phyloP scores from a whole-genome alignment of 2,113 vertebrate species.

The Danionella cerebrum region DNA sequence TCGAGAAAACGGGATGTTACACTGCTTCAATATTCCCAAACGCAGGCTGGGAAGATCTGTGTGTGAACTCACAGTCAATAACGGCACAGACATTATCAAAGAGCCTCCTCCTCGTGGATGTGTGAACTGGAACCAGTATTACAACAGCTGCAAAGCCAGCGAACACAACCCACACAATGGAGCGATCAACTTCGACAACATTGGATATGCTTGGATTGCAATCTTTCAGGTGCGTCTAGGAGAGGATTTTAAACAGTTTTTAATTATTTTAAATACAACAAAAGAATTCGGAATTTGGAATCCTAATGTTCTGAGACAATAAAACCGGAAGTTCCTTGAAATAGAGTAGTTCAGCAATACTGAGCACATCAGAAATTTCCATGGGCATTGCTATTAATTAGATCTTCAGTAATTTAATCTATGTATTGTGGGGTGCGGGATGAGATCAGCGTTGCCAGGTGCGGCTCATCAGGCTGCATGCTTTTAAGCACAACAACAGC shows the following conservation, averaged over 20 bases:
- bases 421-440: no score
- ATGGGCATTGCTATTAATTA: no score
- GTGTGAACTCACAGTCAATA: constrained; percentile 69
- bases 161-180: constrained; percentile 92
- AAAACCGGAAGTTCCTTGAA: no score
- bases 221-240: constrained; percentile 85
- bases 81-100: not conserved
- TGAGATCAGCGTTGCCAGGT: no score
- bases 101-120: constrained; percentile 59
- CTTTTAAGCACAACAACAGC: no score
- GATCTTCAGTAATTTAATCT: no score
- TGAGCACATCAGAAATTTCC: no score
- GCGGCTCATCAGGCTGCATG: no score
- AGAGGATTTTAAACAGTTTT: not conserved
- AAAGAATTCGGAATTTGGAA: no score
- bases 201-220: constrained; percentile 96
- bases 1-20: constrained; percentile 90
- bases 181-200: constrained; percentile 97
- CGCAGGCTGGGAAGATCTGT: constrained; percentile 71
- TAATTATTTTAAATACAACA: not conserved
- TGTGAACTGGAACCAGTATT: constrained; percentile 94
- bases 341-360: no score
- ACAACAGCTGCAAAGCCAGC: constrained; percentile 82
- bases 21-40: constrained; percentile 79
- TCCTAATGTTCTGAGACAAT: no score